Conservation (phyloP, 2,113 vertebrate genomes). For the Rhabdornis inornatus region DNA sequence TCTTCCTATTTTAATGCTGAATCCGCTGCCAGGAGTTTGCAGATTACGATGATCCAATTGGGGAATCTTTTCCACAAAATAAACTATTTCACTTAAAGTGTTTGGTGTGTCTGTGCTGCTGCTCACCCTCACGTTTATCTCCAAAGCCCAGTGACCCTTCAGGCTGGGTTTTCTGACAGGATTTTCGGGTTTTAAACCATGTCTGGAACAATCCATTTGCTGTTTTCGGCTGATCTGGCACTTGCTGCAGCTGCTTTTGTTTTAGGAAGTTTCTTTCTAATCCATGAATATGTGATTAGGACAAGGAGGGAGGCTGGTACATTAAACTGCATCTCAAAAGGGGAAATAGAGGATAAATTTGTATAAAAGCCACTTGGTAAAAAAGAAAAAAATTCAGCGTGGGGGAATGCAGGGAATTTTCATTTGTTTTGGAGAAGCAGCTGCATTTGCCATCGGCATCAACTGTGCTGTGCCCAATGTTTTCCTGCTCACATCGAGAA, state of each 20-base stretch:
- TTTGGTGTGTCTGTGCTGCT: not conserved
- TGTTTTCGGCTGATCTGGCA: not conserved
- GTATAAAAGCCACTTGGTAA: not conserved
- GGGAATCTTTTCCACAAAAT: not conserved
- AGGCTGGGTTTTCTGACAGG: not conserved
- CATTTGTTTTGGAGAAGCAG: not conserved
- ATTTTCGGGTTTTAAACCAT: not conserved
- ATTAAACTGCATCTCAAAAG: not conserved
- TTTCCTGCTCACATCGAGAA: fast-evolving
- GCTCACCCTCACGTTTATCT: not conserved
- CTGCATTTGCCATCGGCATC: not conserved
- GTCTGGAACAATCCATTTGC: not conserved
- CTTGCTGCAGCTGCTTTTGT: not conserved
- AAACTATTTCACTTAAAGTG: not conserved
- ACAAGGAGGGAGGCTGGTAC: not conserved
- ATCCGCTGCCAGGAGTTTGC: not conserved
- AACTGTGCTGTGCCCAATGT: fast-evolving
- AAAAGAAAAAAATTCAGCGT: fast-evolving
- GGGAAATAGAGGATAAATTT: not conserved
- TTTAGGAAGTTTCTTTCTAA: not conserved
- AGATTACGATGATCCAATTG: not conserved
- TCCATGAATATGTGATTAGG: not conserved
- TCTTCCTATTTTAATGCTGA: not conserved
- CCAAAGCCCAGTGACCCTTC: not conserved
- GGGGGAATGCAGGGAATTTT: not conserved